Conservation (phyloP, 2,113 vertebrate genomes). For the Panurus biarmicus region DNA sequence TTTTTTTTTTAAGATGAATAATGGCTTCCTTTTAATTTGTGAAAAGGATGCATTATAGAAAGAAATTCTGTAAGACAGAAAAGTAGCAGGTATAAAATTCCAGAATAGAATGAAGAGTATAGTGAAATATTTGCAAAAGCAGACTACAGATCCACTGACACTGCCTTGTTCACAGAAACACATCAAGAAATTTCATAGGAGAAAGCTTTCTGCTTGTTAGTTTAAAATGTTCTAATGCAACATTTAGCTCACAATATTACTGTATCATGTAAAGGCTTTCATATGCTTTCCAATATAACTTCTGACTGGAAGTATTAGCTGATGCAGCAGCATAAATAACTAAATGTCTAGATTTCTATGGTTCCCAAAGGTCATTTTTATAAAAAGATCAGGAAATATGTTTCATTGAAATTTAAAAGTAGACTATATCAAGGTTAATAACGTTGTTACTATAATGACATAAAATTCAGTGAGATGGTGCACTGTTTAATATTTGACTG, state of each 20-base stretch:
- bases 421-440: conserved; percentile 35
- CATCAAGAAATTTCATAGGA: neutral
- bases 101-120: neutral
- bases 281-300: neutral
- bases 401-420: conserved; percentile 51
- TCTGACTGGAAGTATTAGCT: conserved; percentile 29
- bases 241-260: neutral
- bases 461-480: neutral
- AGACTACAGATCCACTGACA: neutral
- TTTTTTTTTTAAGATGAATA: accelerated
- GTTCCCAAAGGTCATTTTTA: conserved; percentile 50
- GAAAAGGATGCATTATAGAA: neutral
- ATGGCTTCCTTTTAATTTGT: neutral
- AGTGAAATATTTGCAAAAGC: neutral
- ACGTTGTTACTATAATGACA: conserved; percentile 14
- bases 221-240: conserved; percentile 11
- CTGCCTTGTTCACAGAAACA: neutral
- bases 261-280: neutral
- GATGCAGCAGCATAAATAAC: conserved; percentile 39
- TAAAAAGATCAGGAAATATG: conserved; percentile 41
- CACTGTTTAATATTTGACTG: neutral
- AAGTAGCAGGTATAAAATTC: neutral
- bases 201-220: neutral
- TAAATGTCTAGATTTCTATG: neutral
- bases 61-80: neutral